A percentile compares a stretch with the other conserved stretches of the same genome.
These are phyloP conservation scores for Pontoporia blainvillei DNA, from an alignment of 2,113 vertebrate genomes.

Conservation along the genomic window DNA sequence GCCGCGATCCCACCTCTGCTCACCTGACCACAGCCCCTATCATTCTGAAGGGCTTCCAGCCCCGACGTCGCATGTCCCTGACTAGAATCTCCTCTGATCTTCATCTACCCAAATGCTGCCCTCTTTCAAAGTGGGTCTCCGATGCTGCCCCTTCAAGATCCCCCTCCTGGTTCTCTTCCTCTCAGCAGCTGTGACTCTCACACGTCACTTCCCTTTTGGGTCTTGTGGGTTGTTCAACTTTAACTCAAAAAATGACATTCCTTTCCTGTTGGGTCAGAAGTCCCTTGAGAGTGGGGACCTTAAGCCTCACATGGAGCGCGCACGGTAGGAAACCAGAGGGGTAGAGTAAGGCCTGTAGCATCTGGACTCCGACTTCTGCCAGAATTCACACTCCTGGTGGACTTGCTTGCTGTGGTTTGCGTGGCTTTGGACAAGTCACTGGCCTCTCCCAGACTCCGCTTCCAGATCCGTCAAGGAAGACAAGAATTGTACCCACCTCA, in stretches of 20 bases:
- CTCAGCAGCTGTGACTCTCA: neutral
- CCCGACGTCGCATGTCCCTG: neutral
- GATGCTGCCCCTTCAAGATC: neutral
- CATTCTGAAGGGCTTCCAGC: neutral
- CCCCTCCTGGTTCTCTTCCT: neutral
- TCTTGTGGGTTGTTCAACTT: neutral
- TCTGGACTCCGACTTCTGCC: neutral
- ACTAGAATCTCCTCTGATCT: neutral
- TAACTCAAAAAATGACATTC: neutral
- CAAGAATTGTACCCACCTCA: neutral
- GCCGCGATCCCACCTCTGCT: fast-evolving
- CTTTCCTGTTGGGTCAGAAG: neutral
- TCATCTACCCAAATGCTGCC: no score
- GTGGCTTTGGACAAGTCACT: neutral
- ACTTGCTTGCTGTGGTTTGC: neutral
- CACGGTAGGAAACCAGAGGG: neutral
- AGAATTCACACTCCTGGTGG: neutral
- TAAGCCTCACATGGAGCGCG: neutral
- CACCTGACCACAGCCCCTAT: neutral
- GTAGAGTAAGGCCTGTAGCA: neutral
- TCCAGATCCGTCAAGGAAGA: neutral
- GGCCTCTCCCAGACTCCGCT: neutral
- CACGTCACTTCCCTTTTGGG: neutral
- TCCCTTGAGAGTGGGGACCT: neutral
- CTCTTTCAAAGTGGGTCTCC: no score